Percentiles rank a stretch among this genome's conserved stretches.
Evolutionary conservation across 1,140 invertebrate species (phyloP).

Genomic region (Phenacoccus solenopsis): DNA sequence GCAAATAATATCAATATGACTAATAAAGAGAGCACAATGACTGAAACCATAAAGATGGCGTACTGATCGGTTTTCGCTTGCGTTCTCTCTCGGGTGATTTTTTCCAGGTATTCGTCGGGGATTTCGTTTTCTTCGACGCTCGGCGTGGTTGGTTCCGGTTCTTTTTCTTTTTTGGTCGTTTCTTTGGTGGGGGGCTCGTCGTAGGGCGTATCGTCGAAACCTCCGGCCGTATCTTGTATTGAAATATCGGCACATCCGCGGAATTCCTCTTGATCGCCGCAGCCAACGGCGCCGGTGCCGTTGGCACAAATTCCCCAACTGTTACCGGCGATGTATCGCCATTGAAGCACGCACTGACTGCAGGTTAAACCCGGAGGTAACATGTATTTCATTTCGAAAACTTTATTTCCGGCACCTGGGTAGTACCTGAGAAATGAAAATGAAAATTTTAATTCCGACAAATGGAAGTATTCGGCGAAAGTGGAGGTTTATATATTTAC

Average conservation of each 20-base stretch:
- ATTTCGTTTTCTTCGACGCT: conserved; percentile 24
- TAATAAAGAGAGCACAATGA: conserved; percentile 36
- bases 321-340: conserved; percentile 67
- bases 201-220: conserved; percentile 30
- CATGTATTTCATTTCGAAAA: conserved; percentile 60
- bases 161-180: conserved; percentile 19
- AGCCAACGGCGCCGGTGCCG: conserved; percentile 58
- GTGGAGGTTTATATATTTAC: conserved; percentile 18
- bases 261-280: conserved; percentile 77
- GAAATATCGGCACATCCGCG: conserved; percentile 69
- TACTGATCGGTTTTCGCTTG: conserved; percentile 25
- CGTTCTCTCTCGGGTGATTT: conserved; percentile 20
- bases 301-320: conserved; percentile 64
- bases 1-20: conserved; percentile 35
- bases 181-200: conserved; percentile 19
- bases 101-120: conserved; percentile 26
- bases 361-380: conserved; percentile 55
- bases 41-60: conserved; percentile 35
- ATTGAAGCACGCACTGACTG: conserved; percentile 64
- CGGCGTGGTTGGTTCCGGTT: conserved; percentile 21
- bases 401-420: conserved; percentile 58
- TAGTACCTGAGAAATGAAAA: conserved; percentile 40
- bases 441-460: not conserved
- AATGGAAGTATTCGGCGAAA: not conserved
- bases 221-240: conserved; percentile 41